Evolutionary conservation across 1,140 invertebrate species (phyloP), one percentile per base, ranked within the genome.

Genomic region (Eciton burchellii): DNA sequence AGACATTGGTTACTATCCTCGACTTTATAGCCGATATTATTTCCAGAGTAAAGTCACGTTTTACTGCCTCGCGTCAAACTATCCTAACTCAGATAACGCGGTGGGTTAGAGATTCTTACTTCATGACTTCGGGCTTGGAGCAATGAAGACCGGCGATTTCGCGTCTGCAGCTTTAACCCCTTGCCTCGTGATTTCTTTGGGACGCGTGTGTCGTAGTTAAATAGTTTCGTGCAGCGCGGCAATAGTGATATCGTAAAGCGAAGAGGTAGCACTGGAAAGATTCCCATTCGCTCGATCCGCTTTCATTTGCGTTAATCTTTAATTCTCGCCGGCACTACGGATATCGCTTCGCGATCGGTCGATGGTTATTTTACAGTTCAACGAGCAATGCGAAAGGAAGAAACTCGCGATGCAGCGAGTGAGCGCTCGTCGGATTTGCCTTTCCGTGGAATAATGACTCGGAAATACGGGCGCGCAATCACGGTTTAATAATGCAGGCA

Each of bases 1-100:
- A 68, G 63, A 79, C 35, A 79, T 79, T 79, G 74, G 62, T 70
- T 79, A 81, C 82, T 83, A 85, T 83, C 54, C 26, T 11, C 16
- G 49, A 41, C 49, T 87, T 87, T 86, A 74, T 84, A 43, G 66
- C 45, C 49, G 84, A 83, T 84, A 86, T 87, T 77, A 84, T 79
- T 73, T 52, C 56, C 60, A 26, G 62, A 49, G 35, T 60, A 52
- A 86, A 74, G 82, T 70, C 74, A 54, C 68, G 81, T 81, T 86
- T 87, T 86, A 87, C 35, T 68, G 63, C 41, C 66, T 24, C 63
- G 52, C 59, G 59, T 35, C 81, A 65, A 77, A 73, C 81, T 81
- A 72, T 26, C 63, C 43, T 77, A 77, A 82, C 59, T 56, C 72
- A 41, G 72, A 82, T 66, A 56, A 35, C 35, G 24, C 26, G 29